Conservation (phyloP, 1,140 invertebrate genomes). For the Drosophila kohkoa region DNA sequence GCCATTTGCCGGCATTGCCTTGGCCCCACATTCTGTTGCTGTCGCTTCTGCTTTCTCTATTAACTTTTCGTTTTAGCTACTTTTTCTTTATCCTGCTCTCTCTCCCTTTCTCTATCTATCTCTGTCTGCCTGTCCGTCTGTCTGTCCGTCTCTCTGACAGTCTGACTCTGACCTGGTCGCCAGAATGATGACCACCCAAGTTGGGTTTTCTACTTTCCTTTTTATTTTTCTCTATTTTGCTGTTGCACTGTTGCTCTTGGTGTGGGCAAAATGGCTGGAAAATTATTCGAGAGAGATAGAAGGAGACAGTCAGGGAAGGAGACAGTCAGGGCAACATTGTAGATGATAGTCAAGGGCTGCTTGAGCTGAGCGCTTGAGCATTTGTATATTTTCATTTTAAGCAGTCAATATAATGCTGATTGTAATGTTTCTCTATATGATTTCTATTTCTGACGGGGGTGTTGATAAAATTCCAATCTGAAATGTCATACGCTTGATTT, state of each 20-base stretch:
- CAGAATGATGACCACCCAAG: constrained; percentile 70
- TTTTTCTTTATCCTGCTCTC: constrained; percentile 68
- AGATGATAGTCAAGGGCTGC: constrained; percentile 44
- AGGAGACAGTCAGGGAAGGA: no score
- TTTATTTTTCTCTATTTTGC: neutral
- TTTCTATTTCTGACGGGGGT: neutral
- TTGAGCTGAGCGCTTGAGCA: constrained; percentile 2
- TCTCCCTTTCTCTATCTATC: neutral
- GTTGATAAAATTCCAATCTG: neutral
- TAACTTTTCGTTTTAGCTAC: constrained; percentile 82
- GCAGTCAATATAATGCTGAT: constrained; percentile 38
- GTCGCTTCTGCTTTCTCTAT: constrained; percentile 72
- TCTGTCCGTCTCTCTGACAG: constrained; percentile 33
- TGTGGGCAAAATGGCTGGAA: constrained; percentile 47
- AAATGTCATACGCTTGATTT: constrained; percentile 3
- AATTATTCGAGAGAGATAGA: constrained; percentile 31
- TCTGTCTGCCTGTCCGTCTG: constrained; percentile 21
- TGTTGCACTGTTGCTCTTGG: constrained; percentile 10
- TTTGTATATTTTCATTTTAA: constrained; percentile 33
- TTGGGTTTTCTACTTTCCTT: constrained; percentile 1
- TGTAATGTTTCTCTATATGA: constrained; percentile 3
- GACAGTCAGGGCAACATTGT: constrained; percentile 20
- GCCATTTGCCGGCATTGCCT: constrained; percentile 48
- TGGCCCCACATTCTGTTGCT: constrained; percentile 73
- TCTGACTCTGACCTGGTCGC: constrained; percentile 70